A percentile compares a stretch with the other conserved stretches of the same genome.
Evolutionary conservation across 2,888 invertebrate species (phyloP).

Genomic region (Germaria angustata): DNA sequence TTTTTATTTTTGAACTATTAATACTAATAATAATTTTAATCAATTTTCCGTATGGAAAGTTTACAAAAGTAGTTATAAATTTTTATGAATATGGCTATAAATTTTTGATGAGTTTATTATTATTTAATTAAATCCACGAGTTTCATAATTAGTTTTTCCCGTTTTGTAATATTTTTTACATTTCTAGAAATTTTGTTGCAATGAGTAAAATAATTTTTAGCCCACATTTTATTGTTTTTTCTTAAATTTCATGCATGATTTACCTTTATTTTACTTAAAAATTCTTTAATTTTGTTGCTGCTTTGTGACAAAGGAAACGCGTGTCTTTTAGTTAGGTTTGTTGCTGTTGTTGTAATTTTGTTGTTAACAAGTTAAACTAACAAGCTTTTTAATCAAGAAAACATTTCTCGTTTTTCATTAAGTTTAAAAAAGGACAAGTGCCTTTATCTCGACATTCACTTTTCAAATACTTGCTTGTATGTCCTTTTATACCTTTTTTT

Average conservation of each 20-base stretch:
- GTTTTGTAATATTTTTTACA: no score
- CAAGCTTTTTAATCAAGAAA: conserved; percentile 62
- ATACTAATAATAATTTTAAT: no score
- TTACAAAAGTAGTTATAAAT: no score
- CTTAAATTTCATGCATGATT: neutral
- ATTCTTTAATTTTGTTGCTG: neutral
- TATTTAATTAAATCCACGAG: no score
- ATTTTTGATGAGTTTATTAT: no score
- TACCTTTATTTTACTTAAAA: neutral
- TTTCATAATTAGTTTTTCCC: no score
- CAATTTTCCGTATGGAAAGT: no score
- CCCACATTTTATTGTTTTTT: no score
- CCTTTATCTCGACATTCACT: neutral
- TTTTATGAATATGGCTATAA: no score
- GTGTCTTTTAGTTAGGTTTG: neutral
- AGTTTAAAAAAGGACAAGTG: conserved; percentile 24
- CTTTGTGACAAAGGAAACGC: neutral
- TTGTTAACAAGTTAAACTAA: conserved; percentile 60
- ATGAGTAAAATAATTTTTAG: no score
- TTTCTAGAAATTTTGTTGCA: no score
- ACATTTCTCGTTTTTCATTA: conserved; percentile 56
- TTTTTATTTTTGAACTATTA: no score
- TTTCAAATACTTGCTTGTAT: neutral
- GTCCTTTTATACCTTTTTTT: neutral
- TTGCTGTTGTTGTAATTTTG: neutral